Percentiles rank a stretch among this genome's conserved stretches.
Conservation (phyloP, 2,888 invertebrate species). For the Crocallis elinguaria region DNA sequence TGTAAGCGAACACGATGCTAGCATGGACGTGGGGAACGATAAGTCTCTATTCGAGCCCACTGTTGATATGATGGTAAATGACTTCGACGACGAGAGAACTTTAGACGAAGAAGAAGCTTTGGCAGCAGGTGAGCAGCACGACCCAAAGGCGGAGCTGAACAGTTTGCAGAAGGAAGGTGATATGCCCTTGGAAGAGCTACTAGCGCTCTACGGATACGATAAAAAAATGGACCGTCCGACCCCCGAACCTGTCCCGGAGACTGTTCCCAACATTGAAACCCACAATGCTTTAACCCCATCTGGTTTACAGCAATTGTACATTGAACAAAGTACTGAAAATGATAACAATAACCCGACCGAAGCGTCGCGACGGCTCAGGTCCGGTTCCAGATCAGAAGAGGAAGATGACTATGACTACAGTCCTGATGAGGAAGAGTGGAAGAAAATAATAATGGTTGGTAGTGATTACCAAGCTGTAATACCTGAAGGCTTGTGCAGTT, state of each 20-base stretch:
- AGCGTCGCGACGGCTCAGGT: conserved; percentile 75
- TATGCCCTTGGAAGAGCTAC: conserved; percentile 97
- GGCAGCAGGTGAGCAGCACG: conserved; percentile 93
- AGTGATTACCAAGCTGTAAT: conserved; percentile 97
- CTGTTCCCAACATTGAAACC: conserved; percentile 61
- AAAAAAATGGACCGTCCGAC: conserved; percentile 73
- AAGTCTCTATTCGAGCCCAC: conserved; percentile 94
- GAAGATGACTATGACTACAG: conserved; percentile 93
- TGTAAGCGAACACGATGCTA: conserved; percentile 83
- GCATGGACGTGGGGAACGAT: conserved; percentile 83
- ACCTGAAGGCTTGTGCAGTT: conserved; percentile 95
- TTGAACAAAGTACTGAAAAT: conserved; percentile 51
- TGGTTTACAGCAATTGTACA: conserved; percentile 75
- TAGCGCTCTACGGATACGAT: conserved; percentile 94
- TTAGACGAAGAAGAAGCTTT: conserved; percentile 98
- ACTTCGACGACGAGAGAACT: conserved; percentile 98
- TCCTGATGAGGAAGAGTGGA: conserved; percentile 95
- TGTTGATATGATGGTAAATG: conserved; percentile 98
- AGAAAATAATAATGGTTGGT: conserved; percentile 98
- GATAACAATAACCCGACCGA: conserved; percentile 48
- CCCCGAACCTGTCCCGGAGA: conserved; percentile 67
- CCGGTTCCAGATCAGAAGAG: conserved; percentile 91
- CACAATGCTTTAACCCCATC: conserved; percentile 48
- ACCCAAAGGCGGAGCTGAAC: conserved; percentile 94
- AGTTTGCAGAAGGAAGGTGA: conserved; percentile 96